Evolutionary conservation across 2,113 vertebrate genomes (phyloP).

Genomic region (Martes martes): DNA sequence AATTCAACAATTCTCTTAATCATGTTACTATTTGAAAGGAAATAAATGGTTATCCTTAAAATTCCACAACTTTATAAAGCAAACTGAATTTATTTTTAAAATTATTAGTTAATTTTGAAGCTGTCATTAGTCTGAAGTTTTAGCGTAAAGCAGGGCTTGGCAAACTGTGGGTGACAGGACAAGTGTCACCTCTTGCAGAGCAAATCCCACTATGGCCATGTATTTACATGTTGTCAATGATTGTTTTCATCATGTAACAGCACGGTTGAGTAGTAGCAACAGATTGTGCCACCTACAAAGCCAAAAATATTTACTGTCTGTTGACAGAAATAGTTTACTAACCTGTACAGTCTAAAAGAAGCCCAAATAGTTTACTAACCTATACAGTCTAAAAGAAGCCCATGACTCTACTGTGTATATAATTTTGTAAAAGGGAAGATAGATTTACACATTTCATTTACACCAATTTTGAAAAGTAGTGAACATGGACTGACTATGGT

Average conservation of each 20-base stretch:
- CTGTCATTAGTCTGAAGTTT: neutral
- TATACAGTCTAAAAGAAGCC: neutral
- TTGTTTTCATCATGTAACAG: neutral
- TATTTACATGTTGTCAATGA: neutral
- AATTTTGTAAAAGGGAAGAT: neutral
- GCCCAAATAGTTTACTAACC: neutral
- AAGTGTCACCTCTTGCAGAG: neutral
- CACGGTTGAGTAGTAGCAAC: neutral
- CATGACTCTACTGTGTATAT: neutral
- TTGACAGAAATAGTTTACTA: neutral
- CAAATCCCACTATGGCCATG: neutral
- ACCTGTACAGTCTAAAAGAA: neutral
- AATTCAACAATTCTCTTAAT: neutral
- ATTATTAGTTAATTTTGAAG: neutral
- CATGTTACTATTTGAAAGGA: neutral
- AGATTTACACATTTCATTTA: neutral
- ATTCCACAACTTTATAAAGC: neutral
- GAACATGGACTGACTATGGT: neutral
- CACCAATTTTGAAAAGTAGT: neutral
- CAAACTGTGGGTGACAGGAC: neutral
- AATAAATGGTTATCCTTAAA: neutral
- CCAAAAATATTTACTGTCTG: neutral
- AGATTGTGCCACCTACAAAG: neutral
- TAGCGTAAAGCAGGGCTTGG: neutral
- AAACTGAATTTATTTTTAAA: neutral